Evolutionary conservation across 1,140 invertebrate genomes (phyloP), one percentile per base, ranked within the genome.

Genomic region (Caenorhabditis tropicalis): DNA sequence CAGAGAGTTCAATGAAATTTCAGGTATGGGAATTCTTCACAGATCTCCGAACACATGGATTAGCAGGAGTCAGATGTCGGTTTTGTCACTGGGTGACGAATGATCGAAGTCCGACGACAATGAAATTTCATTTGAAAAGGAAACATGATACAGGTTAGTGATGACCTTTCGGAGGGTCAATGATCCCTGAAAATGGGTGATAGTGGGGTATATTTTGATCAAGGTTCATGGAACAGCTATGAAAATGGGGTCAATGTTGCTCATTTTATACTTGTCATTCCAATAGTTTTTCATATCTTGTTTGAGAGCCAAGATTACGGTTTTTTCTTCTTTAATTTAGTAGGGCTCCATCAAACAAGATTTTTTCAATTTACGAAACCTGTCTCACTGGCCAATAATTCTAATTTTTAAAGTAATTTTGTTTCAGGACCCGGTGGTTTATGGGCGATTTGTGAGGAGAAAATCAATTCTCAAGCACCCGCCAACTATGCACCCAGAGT

Each of bases 21-120:
- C 48, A 85, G 84, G 84, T 85, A 1, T 85, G 84, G 84, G 84
- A 85, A 43, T 85, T 85, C 31, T 85, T 85, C 81, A 85, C 84
- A 5, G 84, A 85, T 27, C 81, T 85, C 10, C 80, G 84, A 49
- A 48, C 58, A 9, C 70, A 85, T 82, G 84, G 84, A 16, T 21
- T 85, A 16, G 84, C 84, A 9, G 84, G 84, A 6, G 84, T 85
- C 6, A 36, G 84, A 51, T 85, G 84, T 49, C 12, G 84, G 43
- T 85, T 85, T 36, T 85, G 84, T 21, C 84, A 85, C 31, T 85
- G 84, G 84, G 60, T 85, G 2, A 85, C 84, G 16, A 85, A 85
- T 49, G 84, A 85, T 29, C 33, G 84, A 33, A 82, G 81, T 53
- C 84, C 84, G 12, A 85, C 84, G 4, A 85, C 84, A 19, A 85